Conservation (phyloP, 2,888 invertebrate genomes). For the Mechanitis mazaeus region DNA sequence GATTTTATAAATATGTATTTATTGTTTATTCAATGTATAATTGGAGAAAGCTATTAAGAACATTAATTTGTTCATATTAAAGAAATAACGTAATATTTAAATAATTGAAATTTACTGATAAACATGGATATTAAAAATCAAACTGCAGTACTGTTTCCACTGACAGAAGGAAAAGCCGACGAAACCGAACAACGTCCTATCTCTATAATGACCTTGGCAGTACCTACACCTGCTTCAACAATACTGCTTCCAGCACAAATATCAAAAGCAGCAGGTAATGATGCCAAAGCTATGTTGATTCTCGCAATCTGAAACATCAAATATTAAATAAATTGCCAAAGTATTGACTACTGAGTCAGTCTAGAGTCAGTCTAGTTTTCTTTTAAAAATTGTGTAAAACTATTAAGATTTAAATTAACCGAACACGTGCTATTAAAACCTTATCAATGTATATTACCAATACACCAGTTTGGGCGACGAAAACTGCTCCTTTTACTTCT, state of each 20-base stretch:
- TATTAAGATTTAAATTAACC: too few relatives aligned
- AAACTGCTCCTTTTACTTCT: conserved; percentile 48
- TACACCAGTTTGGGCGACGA: conserved; percentile 47
- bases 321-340: background rate
- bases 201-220: conserved; percentile 54
- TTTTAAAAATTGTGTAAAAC: too few relatives aligned
- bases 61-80: too few relatives aligned
- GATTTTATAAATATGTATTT: too few relatives aligned
- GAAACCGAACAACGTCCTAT: conserved; percentile 55
- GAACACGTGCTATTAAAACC: too few relatives aligned
- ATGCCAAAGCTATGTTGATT: conserved; percentile 51
- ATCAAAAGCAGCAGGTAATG: conserved; percentile 55
- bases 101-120: too few relatives aligned
- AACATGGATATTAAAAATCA: too few relatives aligned
- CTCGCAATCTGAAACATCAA: conserved; percentile 47
- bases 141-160: conserved; percentile 29
- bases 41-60: too few relatives aligned
- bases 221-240: conserved; percentile 50
- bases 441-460: conserved; percentile 40
- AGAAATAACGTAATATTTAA: too few relatives aligned
- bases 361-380: too few relatives aligned
- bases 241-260: conserved; percentile 55
- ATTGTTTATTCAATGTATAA: too few relatives aligned
- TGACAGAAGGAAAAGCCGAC: conserved; percentile 42
- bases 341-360: too few relatives aligned